Percentiles rank a stretch among this genome's conserved stretches.
Conservation (phyloP, 2,888 invertebrate species). For the Heterodera filipjevi region DNA sequence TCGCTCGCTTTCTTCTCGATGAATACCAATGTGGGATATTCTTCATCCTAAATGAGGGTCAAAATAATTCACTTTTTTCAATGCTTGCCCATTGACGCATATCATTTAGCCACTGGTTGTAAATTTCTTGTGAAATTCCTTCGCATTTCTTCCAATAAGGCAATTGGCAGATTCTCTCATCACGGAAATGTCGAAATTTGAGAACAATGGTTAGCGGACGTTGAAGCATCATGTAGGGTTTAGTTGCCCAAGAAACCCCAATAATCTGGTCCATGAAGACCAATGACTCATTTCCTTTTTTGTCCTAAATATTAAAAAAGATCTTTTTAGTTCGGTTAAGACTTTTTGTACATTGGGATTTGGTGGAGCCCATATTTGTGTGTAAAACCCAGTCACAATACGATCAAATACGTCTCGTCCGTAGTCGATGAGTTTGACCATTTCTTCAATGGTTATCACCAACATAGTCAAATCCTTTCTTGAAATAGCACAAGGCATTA, state of each 20-base stretch:
- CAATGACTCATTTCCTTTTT: neutral
- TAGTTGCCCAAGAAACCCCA: constrained; percentile 21
- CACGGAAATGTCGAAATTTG: constrained; percentile 23
- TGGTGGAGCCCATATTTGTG: constrained; percentile 19
- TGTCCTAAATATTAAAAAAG: neutral
- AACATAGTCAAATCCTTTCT: neutral
- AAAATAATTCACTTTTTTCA: neutral
- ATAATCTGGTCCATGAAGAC: constrained; percentile 21
- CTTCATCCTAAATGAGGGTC: constrained; percentile 12
- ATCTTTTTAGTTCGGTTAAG: neutral
- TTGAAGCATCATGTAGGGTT: constrained; percentile 16
- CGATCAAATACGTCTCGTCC: constrained; percentile 20
- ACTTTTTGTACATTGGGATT: constrained; percentile 22
- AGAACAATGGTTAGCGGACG: constrained; percentile 19
- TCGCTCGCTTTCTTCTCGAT: constrained; percentile 14
- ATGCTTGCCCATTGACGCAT: constrained; percentile 16
- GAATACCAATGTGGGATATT: constrained; percentile 15
- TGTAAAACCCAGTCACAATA: constrained; percentile 13
- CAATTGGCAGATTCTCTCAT: constrained; percentile 18
- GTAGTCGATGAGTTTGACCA: constrained; percentile 20
- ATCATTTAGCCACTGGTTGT: constrained; percentile 17
- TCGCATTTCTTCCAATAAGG: constrained; percentile 18
- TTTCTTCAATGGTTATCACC: constrained; percentile 20
- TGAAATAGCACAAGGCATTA: constrained; percentile 11
- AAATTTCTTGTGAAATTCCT: constrained; percentile 1